phyloP scores from a whole-genome alignment of 2,888 invertebrate genomes.

The Leucoma salicis region DNA sequence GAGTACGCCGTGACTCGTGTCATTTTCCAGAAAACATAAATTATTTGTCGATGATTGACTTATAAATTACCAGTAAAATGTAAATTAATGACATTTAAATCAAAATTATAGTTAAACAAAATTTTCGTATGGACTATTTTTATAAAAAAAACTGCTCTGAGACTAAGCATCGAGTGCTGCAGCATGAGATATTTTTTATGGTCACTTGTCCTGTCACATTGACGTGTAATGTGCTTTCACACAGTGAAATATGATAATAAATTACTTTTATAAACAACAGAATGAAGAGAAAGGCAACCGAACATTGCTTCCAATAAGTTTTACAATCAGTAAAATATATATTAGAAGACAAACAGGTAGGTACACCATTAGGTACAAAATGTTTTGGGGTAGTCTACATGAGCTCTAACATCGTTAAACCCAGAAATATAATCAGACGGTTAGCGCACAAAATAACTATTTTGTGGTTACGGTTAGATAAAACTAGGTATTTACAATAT shows the following conservation, averaged over 20 bases:
- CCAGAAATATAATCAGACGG: background rate
- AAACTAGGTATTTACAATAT: too few species aligned
- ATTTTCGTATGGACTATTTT: conserved; percentile 29
- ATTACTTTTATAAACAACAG: conserved; percentile 53
- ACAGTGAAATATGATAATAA: conserved; percentile 61
- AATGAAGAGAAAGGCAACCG: conserved; percentile 62
- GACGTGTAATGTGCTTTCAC: conserved; percentile 65
- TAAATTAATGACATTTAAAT: conserved; percentile 26
- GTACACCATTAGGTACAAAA: too few species aligned
- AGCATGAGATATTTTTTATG: conserved; percentile 59
- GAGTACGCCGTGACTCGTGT: conserved; percentile 36
- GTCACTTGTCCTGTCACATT: conserved; percentile 67
- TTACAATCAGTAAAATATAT: conserved; percentile 29
- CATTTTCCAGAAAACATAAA: conserved; percentile 29
- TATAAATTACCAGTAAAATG: conserved; percentile 39
- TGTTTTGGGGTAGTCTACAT: too few species aligned
- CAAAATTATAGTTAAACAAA: conserved; percentile 33
- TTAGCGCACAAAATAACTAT: too few species aligned
- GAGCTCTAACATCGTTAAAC: conserved; percentile 12
- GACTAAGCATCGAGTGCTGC: conserved; percentile 46
- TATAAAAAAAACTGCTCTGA: conserved; percentile 22
- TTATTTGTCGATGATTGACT: conserved; percentile 26
- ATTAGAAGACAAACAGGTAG: too few species aligned
- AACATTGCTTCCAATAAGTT: conserved; percentile 42
- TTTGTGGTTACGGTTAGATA: too few species aligned